Percentiles rank a stretch among this genome's conserved stretches.
Conservation (phyloP, 2,888 invertebrate genomes). For the Lithophane ornitopus region DNA sequence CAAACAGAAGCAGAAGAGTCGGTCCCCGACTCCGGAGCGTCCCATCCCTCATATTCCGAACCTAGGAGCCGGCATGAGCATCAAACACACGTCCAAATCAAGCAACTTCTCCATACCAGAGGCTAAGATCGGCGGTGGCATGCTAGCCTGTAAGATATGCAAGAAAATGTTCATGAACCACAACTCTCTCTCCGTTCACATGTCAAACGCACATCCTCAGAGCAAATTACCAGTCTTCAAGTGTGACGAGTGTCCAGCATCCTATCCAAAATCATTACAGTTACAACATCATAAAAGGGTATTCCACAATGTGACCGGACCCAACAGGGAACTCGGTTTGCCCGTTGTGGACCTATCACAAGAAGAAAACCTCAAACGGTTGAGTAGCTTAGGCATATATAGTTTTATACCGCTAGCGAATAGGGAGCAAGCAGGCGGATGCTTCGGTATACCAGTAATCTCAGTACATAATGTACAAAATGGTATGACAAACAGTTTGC, state of each 20-base stretch:
- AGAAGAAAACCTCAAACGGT: slow-evolving; percentile 91
- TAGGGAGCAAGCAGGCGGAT: slow-evolving; percentile 91
- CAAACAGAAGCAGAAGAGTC: slow-evolving; percentile 91
- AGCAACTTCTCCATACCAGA: slow-evolving; percentile 86
- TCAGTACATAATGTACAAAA: slow-evolving; percentile 92
- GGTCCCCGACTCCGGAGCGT: slow-evolving; percentile 85
- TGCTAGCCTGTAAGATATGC: slow-evolving; percentile 85
- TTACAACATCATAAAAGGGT: slow-evolving; percentile 91
- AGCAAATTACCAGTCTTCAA: slow-evolving; percentile 87
- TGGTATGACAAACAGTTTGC: slow-evolving; percentile 90
- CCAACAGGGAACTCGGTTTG: slow-evolving; percentile 92
- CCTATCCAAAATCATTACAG: slow-evolving; percentile 93
- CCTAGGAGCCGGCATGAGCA: slow-evolving; percentile 88
- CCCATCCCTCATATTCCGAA: slow-evolving; percentile 87
- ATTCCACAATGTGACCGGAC: slow-evolving; percentile 86
- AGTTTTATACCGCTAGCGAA: slow-evolving; percentile 94
- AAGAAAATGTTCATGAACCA: slow-evolving; percentile 87
- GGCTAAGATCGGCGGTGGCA: slow-evolving; percentile 84
- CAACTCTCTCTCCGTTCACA: slow-evolving; percentile 81
- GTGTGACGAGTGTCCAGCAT: slow-evolving; percentile 93
- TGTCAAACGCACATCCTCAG: slow-evolving; percentile 84
- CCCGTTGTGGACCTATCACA: slow-evolving; percentile 94
- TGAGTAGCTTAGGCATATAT: slow-evolving; percentile 92
- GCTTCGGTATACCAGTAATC: slow-evolving; percentile 93
- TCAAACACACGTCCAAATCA: slow-evolving; percentile 88